Evolutionary conservation across 2,113 vertebrate genomes (phyloP).

Genomic region (Macroglossus sobrinus): DNA sequence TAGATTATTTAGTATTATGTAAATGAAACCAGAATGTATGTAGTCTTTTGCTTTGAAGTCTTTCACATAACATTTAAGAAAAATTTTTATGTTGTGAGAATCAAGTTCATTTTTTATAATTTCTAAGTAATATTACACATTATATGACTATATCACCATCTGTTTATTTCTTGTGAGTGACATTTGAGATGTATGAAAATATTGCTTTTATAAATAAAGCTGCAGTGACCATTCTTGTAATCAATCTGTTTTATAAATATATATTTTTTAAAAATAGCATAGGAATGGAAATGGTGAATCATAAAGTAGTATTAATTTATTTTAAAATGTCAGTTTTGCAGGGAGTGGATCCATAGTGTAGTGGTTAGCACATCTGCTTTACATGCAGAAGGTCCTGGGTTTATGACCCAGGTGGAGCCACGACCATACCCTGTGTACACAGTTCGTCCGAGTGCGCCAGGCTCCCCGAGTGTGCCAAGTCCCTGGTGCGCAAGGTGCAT

Average conservation of each 20-base stretch:
- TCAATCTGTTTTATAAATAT: background rate
- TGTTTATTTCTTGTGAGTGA: background rate
- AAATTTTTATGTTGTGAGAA: background rate
- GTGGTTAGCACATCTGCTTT: no score
- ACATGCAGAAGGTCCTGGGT: no score
- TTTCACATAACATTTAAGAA: background rate
- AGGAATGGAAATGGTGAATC: no score
- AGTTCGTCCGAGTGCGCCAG: no score
- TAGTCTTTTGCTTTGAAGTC: background rate
- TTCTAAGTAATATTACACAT: background rate
- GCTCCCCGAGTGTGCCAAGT: no score
- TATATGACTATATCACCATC: background rate
- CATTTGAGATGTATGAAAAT: background rate
- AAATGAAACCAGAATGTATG: background rate
- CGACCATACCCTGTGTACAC: no score
- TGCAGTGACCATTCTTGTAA: background rate
- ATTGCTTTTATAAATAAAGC: background rate
- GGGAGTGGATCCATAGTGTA: no score
- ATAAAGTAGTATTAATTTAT: no score
- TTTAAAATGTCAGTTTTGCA: no score
- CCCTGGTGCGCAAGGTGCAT: no score
- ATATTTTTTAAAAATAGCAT: background rate
- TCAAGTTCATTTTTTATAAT: background rate
- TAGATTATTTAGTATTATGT: background rate
- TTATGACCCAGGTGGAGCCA: no score